Percentiles rank a stretch among this genome's conserved stretches.
phyloP scores from a whole-genome alignment of 2,797 vertebrate genomes.

The Lacerta agilis region DNA sequence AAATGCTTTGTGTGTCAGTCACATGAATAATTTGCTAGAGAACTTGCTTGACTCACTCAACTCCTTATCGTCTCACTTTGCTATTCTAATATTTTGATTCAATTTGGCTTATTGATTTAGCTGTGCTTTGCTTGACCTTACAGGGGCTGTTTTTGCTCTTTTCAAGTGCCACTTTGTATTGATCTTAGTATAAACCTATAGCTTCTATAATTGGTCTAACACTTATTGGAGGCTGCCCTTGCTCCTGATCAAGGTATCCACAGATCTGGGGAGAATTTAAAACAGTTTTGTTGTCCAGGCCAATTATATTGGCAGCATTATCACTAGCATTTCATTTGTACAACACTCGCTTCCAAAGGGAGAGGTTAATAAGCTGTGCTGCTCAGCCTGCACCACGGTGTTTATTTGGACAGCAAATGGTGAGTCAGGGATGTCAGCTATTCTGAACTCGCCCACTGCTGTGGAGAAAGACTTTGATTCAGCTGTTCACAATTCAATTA shows the following conservation, averaged over 20 bases:
- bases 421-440: not conserved
- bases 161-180: slow-evolving; percentile 46
- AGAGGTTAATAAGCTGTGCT: not conserved
- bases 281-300: slow-evolving; percentile 42
- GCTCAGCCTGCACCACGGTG: too few species aligned
- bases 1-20: not conserved
- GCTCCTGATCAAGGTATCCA: slow-evolving; percentile 38
- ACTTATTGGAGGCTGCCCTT: slow-evolving; percentile 44
- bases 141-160: slow-evolving; percentile 32
- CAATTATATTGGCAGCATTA: slow-evolving; percentile 23
- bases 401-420: not conserved
- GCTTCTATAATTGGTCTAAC: slow-evolving; percentile 38
- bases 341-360: not conserved
- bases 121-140: slow-evolving; percentile 44
- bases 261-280: slow-evolving; percentile 39
- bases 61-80: not conserved
- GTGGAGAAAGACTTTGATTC: not conserved
- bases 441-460: not conserved
- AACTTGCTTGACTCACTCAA: not conserved
- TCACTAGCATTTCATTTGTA: not conserved
- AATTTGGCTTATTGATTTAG: slow-evolving; percentile 38
- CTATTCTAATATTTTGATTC: slow-evolving; percentile 37
- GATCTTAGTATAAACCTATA: slow-evolving; percentile 30
- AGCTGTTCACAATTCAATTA: not conserved
- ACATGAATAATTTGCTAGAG: accelerated